Conservation (phyloP, 2,797 vertebrate genomes). For the Brachymystax lenok region DNA sequence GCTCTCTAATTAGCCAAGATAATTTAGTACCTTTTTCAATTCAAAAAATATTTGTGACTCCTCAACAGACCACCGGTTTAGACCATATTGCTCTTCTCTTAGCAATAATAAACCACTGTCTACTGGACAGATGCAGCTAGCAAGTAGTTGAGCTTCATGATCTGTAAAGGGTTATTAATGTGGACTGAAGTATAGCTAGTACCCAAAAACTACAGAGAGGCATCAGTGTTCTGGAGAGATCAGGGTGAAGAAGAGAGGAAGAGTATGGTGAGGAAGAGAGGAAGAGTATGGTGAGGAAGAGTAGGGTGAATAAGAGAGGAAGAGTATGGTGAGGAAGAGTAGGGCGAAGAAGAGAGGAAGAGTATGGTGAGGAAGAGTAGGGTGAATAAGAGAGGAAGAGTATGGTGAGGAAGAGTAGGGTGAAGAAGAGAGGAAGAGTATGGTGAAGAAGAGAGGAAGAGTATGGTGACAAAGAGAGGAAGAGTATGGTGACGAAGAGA, state of each 20-base stretch:
- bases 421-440: too few relatives aligned
- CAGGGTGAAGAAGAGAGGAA: constrained; percentile 36
- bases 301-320: too few relatives aligned
- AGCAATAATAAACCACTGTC: background rate
- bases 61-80: background rate
- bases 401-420: too few relatives aligned
- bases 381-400: too few relatives aligned
- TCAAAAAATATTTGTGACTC: background rate
- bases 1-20: background rate
- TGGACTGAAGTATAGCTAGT: constrained; percentile 61
- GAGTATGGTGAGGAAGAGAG: background rate
- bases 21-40: too few relatives aligned
- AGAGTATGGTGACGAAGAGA: too few relatives aligned
- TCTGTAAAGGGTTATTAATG: constrained; percentile 52
- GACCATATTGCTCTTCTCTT: background rate
- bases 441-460: too few relatives aligned
- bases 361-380: too few relatives aligned
- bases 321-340: too few relatives aligned
- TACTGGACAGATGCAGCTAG: constrained; percentile 56
- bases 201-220: constrained; percentile 61
- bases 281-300: too few relatives aligned
- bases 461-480: too few relatives aligned
- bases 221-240: constrained; percentile 46
- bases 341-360: too few relatives aligned
- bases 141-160: constrained; percentile 46